Percentiles rank a stretch among this genome's conserved stretches.
Evolutionary conservation across 2,888 invertebrate genomes (phyloP).

Genomic region (Eupithecia centaureata): DNA sequence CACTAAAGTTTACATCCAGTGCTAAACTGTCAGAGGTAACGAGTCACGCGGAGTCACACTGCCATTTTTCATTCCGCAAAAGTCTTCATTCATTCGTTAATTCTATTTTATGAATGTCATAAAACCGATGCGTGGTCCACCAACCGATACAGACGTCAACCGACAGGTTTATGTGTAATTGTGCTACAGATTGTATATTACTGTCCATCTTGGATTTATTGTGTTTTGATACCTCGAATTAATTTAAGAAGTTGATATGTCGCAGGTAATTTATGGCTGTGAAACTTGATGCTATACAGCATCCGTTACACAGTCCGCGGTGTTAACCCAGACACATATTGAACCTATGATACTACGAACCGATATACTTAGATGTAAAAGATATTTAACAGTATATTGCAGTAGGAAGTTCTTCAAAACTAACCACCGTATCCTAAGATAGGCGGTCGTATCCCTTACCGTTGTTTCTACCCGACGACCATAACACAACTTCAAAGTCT

Average conservation of each 20-base stretch:
- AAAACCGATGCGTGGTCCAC: conserved; percentile 51
- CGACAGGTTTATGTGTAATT: conserved; percentile 58
- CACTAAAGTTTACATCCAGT: conserved; percentile 20
- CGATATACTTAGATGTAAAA: too few species aligned
- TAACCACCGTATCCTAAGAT: too few species aligned
- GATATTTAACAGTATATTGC: too few species aligned
- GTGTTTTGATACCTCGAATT: conserved; percentile 41
- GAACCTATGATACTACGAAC: too few species aligned
- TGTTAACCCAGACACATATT: conserved; percentile 7
- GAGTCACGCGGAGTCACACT: conserved; percentile 29
- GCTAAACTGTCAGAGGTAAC: conserved; percentile 16
- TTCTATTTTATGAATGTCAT: conserved; percentile 65
- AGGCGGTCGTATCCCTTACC: too few species aligned
- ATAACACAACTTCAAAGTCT: too few species aligned
- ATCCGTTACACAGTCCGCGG: conserved; percentile 17
- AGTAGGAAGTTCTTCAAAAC: too few species aligned
- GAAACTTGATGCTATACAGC: conserved; percentile 25
- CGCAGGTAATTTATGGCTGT: conserved; percentile 27
- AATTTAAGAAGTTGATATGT: conserved; percentile 38
- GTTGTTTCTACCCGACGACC: too few species aligned
- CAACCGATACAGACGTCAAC: conserved; percentile 48
- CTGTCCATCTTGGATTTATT: conserved; percentile 48
- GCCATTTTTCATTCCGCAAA: conserved; percentile 47
- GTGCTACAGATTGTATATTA: conserved; percentile 47
- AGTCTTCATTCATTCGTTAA: conserved; percentile 58